Conservation (phyloP, 1,140 invertebrate species). For the Archivesica marissinica region DNA sequence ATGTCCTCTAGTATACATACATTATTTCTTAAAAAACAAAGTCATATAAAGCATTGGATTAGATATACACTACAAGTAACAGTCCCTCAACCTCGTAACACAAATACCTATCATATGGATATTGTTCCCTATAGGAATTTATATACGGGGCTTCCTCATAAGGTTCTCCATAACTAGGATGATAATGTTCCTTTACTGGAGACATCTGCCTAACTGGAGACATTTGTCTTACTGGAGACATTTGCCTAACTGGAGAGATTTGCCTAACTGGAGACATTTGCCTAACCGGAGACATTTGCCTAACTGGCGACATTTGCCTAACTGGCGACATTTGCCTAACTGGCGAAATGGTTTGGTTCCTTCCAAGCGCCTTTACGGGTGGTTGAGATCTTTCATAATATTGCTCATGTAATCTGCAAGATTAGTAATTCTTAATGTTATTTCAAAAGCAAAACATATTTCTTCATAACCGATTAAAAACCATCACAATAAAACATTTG, state of each 20-base stretch:
- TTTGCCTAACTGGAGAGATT: too few relatives aligned
- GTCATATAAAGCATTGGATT: too few relatives aligned
- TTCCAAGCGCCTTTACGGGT: neutral
- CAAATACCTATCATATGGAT: neutral
- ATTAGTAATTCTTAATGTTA: neutral
- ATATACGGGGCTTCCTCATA: conserved; percentile 1
- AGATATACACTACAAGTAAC: too few relatives aligned
- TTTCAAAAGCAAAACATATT: neutral
- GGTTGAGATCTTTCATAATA: neutral
- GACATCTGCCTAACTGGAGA: too few relatives aligned
- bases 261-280: too few relatives aligned
- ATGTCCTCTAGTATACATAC: too few relatives aligned
- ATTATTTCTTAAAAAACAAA: too few relatives aligned
- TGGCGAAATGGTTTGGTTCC: conserved; percentile 25
- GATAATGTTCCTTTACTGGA: neutral
- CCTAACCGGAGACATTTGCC: too few relatives aligned
- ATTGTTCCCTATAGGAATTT: neutral
- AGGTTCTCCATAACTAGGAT: conserved; percentile 7
- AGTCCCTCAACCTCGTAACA: too few relatives aligned
- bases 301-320: too few relatives aligned
- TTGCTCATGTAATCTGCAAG: neutral
- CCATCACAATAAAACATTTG: neutral
- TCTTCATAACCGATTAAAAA: neutral
- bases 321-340: conserved; percentile 24
- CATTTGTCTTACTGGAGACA: too few relatives aligned